These are phyloP conservation scores for Pipistrellus pipistrellus DNA, from an alignment of 2,797 vertebrate species.

Conservation along the genomic window DNA sequence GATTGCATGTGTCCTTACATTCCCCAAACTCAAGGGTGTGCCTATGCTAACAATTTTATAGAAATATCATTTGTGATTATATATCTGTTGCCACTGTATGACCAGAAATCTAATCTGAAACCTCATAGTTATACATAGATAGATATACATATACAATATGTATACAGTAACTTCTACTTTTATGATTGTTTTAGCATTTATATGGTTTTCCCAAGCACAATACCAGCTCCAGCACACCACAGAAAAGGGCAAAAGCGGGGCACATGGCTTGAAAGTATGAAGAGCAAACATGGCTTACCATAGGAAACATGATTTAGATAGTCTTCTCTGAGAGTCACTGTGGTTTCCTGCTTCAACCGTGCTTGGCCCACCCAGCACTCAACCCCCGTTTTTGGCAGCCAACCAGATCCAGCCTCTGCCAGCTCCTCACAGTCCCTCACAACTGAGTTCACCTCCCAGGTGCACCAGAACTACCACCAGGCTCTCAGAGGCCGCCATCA, in stretches of 20 bases:
- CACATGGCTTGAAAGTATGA: not conserved
- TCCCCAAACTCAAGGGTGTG: not conserved
- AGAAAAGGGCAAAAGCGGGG: not conserved
- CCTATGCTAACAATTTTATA: not conserved
- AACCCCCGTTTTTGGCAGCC: not conserved
- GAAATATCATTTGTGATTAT: not conserved
- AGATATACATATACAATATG: not conserved
- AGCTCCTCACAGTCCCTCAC: not conserved
- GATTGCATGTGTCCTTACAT: not conserved
- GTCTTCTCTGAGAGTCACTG: not conserved
- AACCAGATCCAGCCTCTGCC: not conserved
- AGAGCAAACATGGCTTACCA: not conserved
- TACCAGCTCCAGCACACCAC: not conserved
- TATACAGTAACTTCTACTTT: not conserved
- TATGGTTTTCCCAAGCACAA: not conserved
- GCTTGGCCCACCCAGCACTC: no score
- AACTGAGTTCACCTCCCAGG: not conserved
- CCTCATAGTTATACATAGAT: not conserved
- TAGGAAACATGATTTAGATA: not conserved
- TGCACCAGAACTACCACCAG: not conserved
- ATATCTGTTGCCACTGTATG: not conserved
- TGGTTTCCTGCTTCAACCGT: not conserved
- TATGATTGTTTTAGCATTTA: slow-evolving; percentile 1
- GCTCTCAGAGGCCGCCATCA: not conserved
- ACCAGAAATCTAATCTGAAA: not conserved